Evolutionary conservation across 1,140 invertebrate genomes (phyloP).

Genomic region (Nilaparvata lugens): DNA sequence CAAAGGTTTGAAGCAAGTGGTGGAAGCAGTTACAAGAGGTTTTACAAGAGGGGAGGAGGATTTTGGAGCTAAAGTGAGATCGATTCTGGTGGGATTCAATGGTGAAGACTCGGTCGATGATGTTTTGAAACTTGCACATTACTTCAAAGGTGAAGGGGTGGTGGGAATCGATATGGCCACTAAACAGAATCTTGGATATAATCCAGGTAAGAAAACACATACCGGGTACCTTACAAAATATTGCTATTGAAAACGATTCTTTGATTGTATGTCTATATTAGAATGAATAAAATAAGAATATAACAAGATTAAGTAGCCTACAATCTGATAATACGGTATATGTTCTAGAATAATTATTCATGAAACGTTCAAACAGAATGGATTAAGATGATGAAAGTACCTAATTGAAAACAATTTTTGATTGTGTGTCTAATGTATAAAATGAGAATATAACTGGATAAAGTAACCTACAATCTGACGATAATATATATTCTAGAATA

Average conservation of each 20-base stretch:
- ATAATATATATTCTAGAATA: too few relatives aligned
- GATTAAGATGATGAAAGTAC: too few relatives aligned
- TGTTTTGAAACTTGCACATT: slow-evolving; percentile 40
- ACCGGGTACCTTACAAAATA: too few relatives aligned
- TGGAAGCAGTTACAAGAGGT: slow-evolving; percentile 26
- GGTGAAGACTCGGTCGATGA: slow-evolving; percentile 34
- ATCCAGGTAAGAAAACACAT: slow-evolving; percentile 5
- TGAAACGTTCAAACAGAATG: too few relatives aligned
- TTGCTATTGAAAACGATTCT: neutral
- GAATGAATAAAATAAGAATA: too few relatives aligned
- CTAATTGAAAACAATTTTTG: too few relatives aligned
- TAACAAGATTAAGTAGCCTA: too few relatives aligned
- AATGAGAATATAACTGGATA: too few relatives aligned
- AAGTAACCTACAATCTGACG: too few relatives aligned
- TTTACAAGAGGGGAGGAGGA: slow-evolving; percentile 39
- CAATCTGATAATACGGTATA: too few relatives aligned
- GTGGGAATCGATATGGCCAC: slow-evolving; percentile 50
- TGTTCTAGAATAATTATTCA: too few relatives aligned
- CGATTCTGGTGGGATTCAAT: slow-evolving; percentile 36
- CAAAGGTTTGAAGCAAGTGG: neutral
- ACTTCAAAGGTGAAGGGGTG: slow-evolving; percentile 41
- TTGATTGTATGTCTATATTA: neutral
- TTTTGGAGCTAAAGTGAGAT: slow-evolving; percentile 42
- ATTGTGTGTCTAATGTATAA: too few relatives aligned
- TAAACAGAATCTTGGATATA: neutral